These are phyloP conservation scores for Dendronephthya gigantea DNA, from an alignment of 64 coral and sea anemone genomes.

Conservation along the genomic window DNA sequence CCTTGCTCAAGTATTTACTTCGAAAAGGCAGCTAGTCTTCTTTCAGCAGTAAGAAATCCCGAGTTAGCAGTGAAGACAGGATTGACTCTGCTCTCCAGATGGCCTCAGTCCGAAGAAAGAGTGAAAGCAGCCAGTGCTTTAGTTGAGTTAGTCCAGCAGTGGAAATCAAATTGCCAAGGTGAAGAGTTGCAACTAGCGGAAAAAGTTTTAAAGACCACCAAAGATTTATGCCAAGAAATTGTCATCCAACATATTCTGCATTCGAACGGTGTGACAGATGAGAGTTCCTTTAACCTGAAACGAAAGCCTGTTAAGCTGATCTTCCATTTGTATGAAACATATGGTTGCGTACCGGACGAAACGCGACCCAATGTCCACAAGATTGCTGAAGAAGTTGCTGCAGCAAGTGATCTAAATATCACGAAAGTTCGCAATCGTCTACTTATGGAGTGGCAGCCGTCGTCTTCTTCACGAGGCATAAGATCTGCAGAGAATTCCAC, in stretches of 20 bases:
- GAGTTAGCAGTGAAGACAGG: neutral
- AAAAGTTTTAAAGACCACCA: neutral
- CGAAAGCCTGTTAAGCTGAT: neutral
- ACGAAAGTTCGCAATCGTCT: neutral
- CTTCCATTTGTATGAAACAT: neutral
- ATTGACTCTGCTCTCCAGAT: neutral
- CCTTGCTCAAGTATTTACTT: neutral
- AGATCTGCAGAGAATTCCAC: slow-evolving; percentile 8
- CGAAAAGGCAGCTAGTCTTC: neutral
- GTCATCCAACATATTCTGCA: neutral
- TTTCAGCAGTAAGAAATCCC: neutral
- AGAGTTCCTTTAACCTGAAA: neutral
- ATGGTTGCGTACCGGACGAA: neutral
- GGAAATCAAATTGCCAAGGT: neutral
- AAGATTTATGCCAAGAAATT: neutral
- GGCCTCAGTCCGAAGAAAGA: neutral
- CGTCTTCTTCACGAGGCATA: neutral
- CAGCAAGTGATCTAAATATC: neutral
- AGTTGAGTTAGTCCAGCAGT: neutral
- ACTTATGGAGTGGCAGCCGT: neutral
- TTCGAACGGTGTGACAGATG: neutral
- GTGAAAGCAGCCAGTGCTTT: neutral
- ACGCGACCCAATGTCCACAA: neutral
- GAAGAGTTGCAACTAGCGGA: neutral
- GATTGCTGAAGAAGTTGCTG: neutral